phyloP scores from a whole-genome alignment of 2,797 vertebrate species.

The Syngnathus rostellatus region DNA sequence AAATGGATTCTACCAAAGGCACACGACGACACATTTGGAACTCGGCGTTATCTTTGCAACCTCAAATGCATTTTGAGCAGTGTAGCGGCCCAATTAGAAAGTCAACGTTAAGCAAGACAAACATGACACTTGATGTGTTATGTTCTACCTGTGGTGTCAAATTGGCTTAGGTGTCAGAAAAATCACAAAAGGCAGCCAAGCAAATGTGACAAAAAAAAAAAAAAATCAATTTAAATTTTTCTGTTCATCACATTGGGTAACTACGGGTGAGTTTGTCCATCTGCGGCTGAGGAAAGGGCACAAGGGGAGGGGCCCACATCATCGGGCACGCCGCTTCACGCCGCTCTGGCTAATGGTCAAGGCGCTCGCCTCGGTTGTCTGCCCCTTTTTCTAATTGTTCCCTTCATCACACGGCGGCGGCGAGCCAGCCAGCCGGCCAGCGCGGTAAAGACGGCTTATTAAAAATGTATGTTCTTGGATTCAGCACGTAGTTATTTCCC shows the following conservation, averaged over 20 bases:
- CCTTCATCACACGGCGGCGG: conserved; percentile 38
- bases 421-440: not conserved
- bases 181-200: not conserved
- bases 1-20: not conserved
- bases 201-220: not conserved
- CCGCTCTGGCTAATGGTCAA: conserved; percentile 49
- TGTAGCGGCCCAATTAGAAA: not conserved
- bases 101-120: not conserved
- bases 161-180: not conserved
- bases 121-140: too few relatives aligned
- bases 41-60: too few relatives aligned
- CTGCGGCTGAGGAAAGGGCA: conserved; percentile 11
- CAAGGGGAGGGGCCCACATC: conserved; percentile 32
- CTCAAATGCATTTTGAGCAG: not conserved
- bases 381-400: conserved; percentile 35
- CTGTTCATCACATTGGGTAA: not conserved
- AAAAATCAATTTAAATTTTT: not conserved
- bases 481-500: not conserved
- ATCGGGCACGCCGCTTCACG: conserved; percentile 45
- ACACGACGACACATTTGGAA: not conserved
- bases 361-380: conserved; percentile 34
- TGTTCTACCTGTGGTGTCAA: not conserved
- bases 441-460: not conserved
- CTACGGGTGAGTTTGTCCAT: not conserved
- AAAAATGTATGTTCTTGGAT: conserved; percentile 1